Evolutionary conservation across 2,797 vertebrate species (phyloP), one percentile per base, ranked within the genome.

Genomic region (Gallinago solitaria): DNA sequence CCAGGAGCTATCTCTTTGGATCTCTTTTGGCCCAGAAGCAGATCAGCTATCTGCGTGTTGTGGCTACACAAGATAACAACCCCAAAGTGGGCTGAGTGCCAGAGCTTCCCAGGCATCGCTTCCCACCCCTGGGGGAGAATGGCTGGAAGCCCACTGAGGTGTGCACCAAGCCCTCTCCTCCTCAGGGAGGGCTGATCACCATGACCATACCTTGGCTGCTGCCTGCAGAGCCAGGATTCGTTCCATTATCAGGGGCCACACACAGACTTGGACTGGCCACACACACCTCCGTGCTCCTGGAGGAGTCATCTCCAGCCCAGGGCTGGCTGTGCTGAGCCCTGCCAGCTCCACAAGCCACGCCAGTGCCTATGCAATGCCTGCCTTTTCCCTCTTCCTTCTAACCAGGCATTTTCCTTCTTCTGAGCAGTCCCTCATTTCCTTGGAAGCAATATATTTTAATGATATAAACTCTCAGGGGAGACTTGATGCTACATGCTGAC

Each of bases 61-160:
- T 37, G 28, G 35, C 61, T 4, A 4, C 35, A 45, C 32, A 33
- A 35, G 77, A 5, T 7, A 87, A 43, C 37, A 89, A 24, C 11
- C 19, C 48, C 45, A 33, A 43, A 48, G n/a, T 0, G 0, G 79
- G 45, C 73, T 78, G n/a, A 0, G 0, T 24, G 37, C 41, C 79
- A 35, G 65, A 3, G 0, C 16, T 16, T 57, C 83, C 67, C 16
- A 2, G 47, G 48, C 1, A 1, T 37, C 16, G 61, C 12, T 75
- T 67, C n/a, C 48, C 69, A 12, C 12, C 25, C 78, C 32, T 7
- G 5, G 45, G 32, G 60, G 24, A 75, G n/a, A n/a, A 67, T 0
- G 8, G 53, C 57, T 39, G 47, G 11, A 48, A 85, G 16, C 41
- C 53, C 24, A 15, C 61, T 30, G 50, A 47, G 70, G 47, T 2